Evolutionary conservation across 23 tunicate species (phyloP).

Genomic region (Aplidium turbinatum): DNA sequence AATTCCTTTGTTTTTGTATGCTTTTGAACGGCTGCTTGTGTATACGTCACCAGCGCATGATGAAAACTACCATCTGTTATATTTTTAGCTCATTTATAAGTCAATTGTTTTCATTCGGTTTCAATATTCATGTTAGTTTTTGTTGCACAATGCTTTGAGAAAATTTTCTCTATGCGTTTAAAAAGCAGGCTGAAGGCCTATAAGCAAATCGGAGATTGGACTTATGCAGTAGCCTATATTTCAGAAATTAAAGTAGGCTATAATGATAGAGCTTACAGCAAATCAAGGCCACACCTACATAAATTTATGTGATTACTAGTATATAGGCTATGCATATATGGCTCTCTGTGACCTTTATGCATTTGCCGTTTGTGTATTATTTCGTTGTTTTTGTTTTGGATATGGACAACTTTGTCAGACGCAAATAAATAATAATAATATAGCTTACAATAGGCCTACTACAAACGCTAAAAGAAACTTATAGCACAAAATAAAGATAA

Average conservation of each 20-base stretch:
- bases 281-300: slow-evolving; percentile 21
- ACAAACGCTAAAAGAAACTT: slow-evolving; percentile 20
- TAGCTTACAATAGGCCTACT: too few species aligned
- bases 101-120: slow-evolving; percentile 1
- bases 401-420: too few species aligned
- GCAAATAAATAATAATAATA: too few species aligned
- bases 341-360: too few species aligned
- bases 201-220: neutral
- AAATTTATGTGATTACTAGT: slow-evolving; percentile 10
- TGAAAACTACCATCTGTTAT: neutral
- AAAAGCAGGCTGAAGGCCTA: slow-evolving; percentile 2
- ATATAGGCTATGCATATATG: too few species aligned
- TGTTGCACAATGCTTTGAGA: neutral
- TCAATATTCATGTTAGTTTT: neutral
- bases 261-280: slow-evolving; percentile 23
- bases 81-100: slow-evolving; percentile 3
- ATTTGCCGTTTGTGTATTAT: too few species aligned
- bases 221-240: neutral
- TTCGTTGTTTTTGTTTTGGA: too few species aligned
- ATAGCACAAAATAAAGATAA: slow-evolving; percentile 28
- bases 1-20: slow-evolving; percentile 2
- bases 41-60: neutral
- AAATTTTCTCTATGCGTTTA: neutral
- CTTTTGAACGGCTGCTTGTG: slow-evolving; percentile 9
- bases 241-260: neutral